Base-by-base conservation (phyloP, 2,113 vertebrate species). In the Aptenodytes forsteri region DNA sequence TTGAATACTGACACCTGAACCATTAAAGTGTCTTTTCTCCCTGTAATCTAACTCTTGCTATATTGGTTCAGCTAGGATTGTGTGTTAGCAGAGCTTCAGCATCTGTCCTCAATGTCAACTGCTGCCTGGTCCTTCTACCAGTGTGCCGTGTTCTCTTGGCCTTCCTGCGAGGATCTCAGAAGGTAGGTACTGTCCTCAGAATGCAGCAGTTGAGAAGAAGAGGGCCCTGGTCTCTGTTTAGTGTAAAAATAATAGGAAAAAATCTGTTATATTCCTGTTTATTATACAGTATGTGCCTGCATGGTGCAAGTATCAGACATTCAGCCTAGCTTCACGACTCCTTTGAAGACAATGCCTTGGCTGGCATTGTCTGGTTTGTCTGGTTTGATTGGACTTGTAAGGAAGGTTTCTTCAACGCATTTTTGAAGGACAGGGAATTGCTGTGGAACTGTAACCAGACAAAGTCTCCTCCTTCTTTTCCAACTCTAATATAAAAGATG, bases 11-110 rank as follows among this genome's bases (percentile, higher is more conserved):
- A 69, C 16, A 52, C 15, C 9, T 11, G 10, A 70, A 11, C 21
- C 5, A 1, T 50, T 59, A 42, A 16, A 70, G 18, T 2, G 4
- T 47, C n/a, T 36, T 42, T 61, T 40, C 90, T 92, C 38, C n/a
- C 26, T 20, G 34, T 90, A 81, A 93, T 95, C 96, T 98, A 93
- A 98, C 91, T 93, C 95, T 98, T 94, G 90, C 81, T 97, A 50
- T 98, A 23, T 99, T 98, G 98, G 98, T 98, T 98, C 98, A 99
- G 99, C 98, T 99, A 95, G 99, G 99, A 95, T 98, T 99, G 97
- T 99, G 99, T 97, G 96, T 99, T 96, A 99, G 99, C 98, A 98
- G 99, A 98, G 99, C 99, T 23, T 99, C 99, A 6, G 99, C 99
- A 0, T 98, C 99, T 26, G 99, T 99, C 84, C 98, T 99, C 81